A percentile compares a stretch with the other conserved stretches of the same genome.
Conservation (phyloP, 2,888 invertebrate genomes). For the Eupithecia dodoneata region DNA sequence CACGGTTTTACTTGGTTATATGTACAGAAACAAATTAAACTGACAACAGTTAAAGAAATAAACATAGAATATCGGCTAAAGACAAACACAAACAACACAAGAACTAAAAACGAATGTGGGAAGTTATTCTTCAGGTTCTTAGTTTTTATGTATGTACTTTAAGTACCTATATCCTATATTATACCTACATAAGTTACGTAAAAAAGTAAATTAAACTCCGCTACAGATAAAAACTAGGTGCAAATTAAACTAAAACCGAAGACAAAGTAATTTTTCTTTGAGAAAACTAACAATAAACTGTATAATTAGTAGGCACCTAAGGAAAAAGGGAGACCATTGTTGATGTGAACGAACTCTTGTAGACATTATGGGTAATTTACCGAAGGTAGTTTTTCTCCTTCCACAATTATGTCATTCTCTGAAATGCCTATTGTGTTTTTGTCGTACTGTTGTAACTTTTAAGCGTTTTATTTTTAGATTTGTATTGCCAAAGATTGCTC, state of each 20-base stretch:
- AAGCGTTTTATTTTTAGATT: slow-evolving; percentile 9
- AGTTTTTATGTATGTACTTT: neutral
- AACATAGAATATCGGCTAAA: neutral
- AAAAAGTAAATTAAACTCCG: neutral
- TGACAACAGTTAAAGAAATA: neutral
- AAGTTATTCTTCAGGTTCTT: neutral
- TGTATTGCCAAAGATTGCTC: neutral
- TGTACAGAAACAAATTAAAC: neutral
- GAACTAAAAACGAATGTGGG: neutral
- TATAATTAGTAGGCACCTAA: neutral
- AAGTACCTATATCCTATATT: no score
- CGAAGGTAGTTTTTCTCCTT: slow-evolving; percentile 2
- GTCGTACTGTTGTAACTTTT: neutral
- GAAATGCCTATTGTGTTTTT: slow-evolving; percentile 2
- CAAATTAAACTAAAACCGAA: neutral
- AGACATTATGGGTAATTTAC: neutral
- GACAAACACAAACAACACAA: neutral
- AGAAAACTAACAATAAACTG: neutral
- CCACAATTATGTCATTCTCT: neutral
- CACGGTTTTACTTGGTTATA: neutral
- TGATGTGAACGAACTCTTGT: slow-evolving; percentile 1
- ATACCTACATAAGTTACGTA: neutral
- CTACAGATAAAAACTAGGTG: neutral
- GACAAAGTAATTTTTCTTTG: neutral
- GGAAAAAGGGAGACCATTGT: neutral